Conservation (phyloP, 2,113 vertebrate genomes). For the Opisthocomus hoazin region DNA sequence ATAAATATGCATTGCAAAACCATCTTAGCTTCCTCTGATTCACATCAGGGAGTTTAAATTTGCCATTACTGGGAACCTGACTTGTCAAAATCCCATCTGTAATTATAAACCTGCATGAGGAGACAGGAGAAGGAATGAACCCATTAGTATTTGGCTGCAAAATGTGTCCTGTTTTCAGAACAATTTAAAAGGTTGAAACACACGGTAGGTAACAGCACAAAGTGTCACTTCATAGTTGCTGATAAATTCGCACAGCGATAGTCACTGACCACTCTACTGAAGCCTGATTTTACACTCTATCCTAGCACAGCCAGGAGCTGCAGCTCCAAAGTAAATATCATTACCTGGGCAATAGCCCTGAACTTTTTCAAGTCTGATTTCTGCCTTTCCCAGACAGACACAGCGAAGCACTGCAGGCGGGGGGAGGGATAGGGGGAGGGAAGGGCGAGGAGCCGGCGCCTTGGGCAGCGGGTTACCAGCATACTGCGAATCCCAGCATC, state of each 20-base stretch:
- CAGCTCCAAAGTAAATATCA: not conserved
- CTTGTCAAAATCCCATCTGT: constrained; percentile 41
- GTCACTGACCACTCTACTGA: not conserved
- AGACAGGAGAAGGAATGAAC: not conserved
- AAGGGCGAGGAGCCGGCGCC: accelerated
- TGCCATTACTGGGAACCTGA: constrained; percentile 21
- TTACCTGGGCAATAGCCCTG: not conserved
- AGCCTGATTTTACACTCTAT: not conserved
- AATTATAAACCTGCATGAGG: constrained; percentile 6
- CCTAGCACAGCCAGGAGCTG: not conserved
- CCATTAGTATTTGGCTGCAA: not conserved
- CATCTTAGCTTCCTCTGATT: constrained; percentile 1
- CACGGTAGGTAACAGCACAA: not conserved
- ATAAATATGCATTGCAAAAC: constrained; percentile 37
- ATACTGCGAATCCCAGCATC: accelerated
- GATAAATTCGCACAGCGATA: not conserved
- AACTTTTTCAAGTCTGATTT: not conserved
- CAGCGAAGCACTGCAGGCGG: not conserved
- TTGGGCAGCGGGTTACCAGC: not conserved
- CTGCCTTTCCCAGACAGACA: not conserved
- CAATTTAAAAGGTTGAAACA: not conserved
- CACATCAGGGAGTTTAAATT: constrained; percentile 41
- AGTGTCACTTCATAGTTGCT: not conserved
- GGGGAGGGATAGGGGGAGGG: not conserved
- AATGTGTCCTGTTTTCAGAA: not conserved